A percentile compares a stretch with the other conserved stretches of the same genome.
phyloP scores from a whole-genome alignment of 2,797 vertebrate species.

The Sebastes kiyomatsui region DNA sequence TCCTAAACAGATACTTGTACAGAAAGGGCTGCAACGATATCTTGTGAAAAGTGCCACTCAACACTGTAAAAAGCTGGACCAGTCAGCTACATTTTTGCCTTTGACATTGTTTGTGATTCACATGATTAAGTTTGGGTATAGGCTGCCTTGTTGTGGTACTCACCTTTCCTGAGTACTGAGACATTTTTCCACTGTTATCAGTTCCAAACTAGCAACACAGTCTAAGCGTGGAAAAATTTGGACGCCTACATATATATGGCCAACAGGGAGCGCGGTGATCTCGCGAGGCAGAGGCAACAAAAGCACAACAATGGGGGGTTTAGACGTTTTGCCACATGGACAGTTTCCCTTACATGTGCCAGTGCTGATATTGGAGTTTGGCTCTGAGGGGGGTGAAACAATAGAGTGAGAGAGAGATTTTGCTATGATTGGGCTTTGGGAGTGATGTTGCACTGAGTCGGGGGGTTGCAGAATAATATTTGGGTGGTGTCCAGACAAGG shows the following conservation, averaged over 20 bases:
- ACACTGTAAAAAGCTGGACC: neutral
- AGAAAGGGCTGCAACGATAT: neutral
- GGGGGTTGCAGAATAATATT: conserved; percentile 41
- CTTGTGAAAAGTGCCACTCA: neutral
- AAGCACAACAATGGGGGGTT: conserved; percentile 83
- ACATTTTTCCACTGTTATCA: conserved; percentile 81
- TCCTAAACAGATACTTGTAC: neutral
- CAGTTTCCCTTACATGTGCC: conserved; percentile 81
- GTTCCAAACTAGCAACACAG: conserved; percentile 72
- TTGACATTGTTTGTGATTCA: conserved; percentile 29
- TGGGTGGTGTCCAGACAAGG: conserved; percentile 46
- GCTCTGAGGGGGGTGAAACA: conserved; percentile 64
- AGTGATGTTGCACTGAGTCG: conserved; percentile 44
- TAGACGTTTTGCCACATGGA: conserved; percentile 86
- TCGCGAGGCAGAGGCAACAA: conserved; percentile 73
- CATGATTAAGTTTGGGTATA: conserved; percentile 4
- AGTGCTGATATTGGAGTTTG: conserved; percentile 88
- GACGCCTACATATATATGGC: conserved; percentile 83
- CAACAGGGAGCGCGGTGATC: conserved; percentile 36
- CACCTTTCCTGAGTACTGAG: conserved; percentile 93
- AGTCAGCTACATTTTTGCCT: neutral
- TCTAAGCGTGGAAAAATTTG: conserved; percentile 71
- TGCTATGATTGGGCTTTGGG: conserved; percentile 83
- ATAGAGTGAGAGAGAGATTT: conserved; percentile 81
- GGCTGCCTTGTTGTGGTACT: conserved; percentile 69